Evolutionary conservation across 2,888 invertebrate genomes (phyloP).

Genomic region (Drosophila robusta): DNA sequence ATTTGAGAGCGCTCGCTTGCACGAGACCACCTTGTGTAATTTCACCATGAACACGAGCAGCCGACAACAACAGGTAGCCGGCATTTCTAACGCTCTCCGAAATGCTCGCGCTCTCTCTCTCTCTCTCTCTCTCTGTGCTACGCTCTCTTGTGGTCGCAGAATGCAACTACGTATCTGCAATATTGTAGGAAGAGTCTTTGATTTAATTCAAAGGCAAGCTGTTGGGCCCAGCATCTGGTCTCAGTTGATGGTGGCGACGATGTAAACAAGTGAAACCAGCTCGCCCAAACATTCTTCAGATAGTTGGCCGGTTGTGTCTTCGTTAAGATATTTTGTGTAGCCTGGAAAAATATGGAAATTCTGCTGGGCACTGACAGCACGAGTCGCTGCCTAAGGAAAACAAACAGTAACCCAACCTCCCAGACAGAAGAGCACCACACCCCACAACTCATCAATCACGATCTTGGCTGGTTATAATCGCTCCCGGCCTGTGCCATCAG

Average conservation of each 20-base stretch:
- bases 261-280: conserved; percentile 83
- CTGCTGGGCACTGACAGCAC: conserved; percentile 26
- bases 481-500: conserved; percentile 38
- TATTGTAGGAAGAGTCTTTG: conserved; percentile 17
- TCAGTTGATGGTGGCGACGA: conserved; percentile 45
- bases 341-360: conserved; percentile 46
- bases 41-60: background rate
- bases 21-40: background rate
- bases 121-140: background rate
- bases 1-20: background rate
- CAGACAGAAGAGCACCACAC: conserved; percentile 39
- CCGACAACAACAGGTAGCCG: conserved; percentile 63
- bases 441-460: conserved; percentile 69
- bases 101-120: conserved; percentile 3
- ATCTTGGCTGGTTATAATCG: conserved; percentile 50
- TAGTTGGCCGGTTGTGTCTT: conserved; percentile 52
- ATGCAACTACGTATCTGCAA: too few species aligned
- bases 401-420: conserved; percentile 30
- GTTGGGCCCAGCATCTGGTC: conserved; percentile 2
- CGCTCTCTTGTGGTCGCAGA: too few species aligned
- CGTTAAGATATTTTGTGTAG: conserved; percentile 26
- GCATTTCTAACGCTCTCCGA: conserved; percentile 49
- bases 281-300: conserved; percentile 84
- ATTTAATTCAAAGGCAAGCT: conserved; percentile 29
- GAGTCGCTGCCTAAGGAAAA: conserved; percentile 27